phyloP scores from a whole-genome alignment of 1,140 invertebrate species.

The Phenacoccus solenopsis region DNA sequence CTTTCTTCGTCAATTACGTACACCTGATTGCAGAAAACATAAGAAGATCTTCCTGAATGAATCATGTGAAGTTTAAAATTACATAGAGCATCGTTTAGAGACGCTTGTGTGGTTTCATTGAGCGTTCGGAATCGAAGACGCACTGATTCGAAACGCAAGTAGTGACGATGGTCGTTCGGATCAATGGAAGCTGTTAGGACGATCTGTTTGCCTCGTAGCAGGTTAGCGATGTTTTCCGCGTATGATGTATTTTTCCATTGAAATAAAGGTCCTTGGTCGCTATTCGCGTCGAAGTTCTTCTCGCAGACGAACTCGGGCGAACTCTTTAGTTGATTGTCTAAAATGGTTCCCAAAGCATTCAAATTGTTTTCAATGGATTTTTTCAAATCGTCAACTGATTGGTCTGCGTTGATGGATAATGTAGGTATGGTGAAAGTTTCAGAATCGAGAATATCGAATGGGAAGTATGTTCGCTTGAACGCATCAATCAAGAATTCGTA shows the following conservation, averaged over 20 bases:
- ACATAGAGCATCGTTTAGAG: neutral
- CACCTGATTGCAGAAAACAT: neutral
- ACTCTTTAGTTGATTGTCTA: too few species aligned
- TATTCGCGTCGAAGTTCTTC: too few species aligned
- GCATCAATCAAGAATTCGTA: too few species aligned
- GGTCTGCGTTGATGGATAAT: too few species aligned
- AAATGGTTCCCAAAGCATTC: too few species aligned
- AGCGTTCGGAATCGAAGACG: neutral
- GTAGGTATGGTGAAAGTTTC: too few species aligned
- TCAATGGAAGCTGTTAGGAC: neutral
- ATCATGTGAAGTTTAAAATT: neutral
- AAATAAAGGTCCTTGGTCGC: neutral
- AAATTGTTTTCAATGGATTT: too few species aligned
- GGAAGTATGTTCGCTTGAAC: too few species aligned
- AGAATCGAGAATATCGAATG: too few species aligned
- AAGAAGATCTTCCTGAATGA: neutral
- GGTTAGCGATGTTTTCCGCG: neutral
- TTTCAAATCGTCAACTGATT: too few species aligned
- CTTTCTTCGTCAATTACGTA: neutral
- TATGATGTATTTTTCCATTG: neutral
- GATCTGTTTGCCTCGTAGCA: neutral
- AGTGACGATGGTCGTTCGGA: neutral
- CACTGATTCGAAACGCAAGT: neutral
- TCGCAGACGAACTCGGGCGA: too few species aligned
- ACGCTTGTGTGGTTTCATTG: neutral